phyloP scores from a whole-genome alignment of 2,113 vertebrate species.

The Psilopsiagon aymara region DNA sequence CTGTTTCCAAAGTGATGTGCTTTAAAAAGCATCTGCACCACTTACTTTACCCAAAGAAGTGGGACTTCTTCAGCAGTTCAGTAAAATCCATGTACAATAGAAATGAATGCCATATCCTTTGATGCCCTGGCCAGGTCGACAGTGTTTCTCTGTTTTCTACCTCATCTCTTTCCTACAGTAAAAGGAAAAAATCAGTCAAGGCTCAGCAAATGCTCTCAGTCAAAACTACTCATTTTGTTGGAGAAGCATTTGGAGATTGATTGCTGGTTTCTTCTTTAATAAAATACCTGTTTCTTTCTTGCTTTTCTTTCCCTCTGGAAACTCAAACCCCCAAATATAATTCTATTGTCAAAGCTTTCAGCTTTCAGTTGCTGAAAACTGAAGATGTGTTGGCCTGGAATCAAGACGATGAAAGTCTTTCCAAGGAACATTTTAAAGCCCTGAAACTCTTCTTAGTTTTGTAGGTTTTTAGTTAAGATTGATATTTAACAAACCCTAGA shows the following conservation, averaged over 20 bases:
- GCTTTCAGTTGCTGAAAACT: neutral
- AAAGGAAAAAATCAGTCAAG: neutral
- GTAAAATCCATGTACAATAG: neutral
- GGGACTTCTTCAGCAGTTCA: neutral
- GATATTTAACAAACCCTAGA: neutral
- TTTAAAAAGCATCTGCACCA: neutral
- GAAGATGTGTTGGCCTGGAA: neutral
- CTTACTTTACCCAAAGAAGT: neutral
- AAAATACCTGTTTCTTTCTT: neutral
- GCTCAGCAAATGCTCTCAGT: neutral
- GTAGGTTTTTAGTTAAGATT: neutral
- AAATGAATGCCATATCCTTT: neutral
- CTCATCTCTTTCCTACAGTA: neutral
- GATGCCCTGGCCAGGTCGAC: neutral
- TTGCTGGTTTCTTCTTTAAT: neutral
- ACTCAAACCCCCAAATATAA: neutral
- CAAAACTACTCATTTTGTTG: neutral
- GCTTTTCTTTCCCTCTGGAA: neutral
- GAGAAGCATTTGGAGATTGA: neutral
- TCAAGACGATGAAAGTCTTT: constrained; percentile 4
- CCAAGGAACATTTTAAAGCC: neutral
- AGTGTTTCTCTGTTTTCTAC: neutral
- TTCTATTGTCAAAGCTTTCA: neutral
- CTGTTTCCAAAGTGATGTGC: neutral
- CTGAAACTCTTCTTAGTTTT: neutral